Conservation (phyloP, 2,888 invertebrate species). For the Drosophila mercatorum region DNA sequence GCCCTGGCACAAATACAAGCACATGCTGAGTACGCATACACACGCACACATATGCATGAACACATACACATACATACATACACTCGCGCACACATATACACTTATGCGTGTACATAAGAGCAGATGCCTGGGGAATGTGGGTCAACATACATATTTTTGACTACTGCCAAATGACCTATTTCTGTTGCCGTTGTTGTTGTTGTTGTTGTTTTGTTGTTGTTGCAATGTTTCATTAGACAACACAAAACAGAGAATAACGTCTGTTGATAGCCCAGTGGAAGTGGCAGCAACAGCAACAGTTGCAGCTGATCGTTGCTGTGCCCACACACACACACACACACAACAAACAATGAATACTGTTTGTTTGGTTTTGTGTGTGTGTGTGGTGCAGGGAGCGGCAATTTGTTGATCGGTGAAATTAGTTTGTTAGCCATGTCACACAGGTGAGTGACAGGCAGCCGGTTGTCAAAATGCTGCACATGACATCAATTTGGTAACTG, state of each 20-base stretch:
- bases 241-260: neutral
- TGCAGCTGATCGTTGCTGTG: neutral
- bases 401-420: constrained; percentile 69
- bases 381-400: constrained; percentile 33
- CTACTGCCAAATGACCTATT: constrained; percentile 20
- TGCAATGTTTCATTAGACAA: constrained; percentile 1
- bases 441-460: constrained; percentile 49
- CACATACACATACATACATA: neutral
- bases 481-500: constrained; percentile 69
- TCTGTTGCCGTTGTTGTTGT: constrained; percentile 4
- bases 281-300: neutral
- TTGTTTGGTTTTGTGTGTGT: constrained; percentile 38
- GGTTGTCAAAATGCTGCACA: constrained; percentile 69
- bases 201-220: constrained; percentile 5
- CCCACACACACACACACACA: constrained; percentile 10
- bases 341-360: constrained; percentile 61
- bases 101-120: neutral
- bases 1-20: constrained; percentile 1
- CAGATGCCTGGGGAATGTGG: constrained; percentile 25
- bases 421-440: constrained; percentile 55
- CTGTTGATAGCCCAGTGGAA: too few relatives aligned
- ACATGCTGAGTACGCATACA: neutral
- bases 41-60: neutral
- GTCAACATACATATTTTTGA: constrained; percentile 47
- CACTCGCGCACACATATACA: neutral